Percentiles rank a stretch among this genome's conserved stretches.
Evolutionary conservation across 2,797 vertebrate genomes (phyloP).

Genomic region (Okamejei kenojei): DNA sequence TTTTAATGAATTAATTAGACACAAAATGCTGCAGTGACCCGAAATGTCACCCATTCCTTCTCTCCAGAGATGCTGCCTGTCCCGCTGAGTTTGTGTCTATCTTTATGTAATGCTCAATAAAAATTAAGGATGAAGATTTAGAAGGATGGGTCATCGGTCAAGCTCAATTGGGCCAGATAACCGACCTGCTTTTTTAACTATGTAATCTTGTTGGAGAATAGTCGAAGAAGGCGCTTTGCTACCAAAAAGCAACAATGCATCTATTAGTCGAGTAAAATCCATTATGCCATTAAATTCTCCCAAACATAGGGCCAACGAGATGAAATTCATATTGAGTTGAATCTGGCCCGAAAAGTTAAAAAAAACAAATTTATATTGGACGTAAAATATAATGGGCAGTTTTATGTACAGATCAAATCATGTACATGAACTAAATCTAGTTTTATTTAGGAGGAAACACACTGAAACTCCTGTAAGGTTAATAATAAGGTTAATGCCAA

Average conservation of each 20-base stretch:
- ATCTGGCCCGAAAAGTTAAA: not conserved
- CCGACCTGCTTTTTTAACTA: too few species aligned
- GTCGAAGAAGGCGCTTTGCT: not conserved
- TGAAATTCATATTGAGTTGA: not conserved
- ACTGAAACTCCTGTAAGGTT: not conserved
- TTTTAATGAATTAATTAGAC: too few species aligned
- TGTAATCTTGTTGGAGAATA: too few species aligned
- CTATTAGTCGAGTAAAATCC: not conserved
- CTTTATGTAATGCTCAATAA: too few species aligned
- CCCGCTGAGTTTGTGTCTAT: too few species aligned
- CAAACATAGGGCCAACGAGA: not conserved
- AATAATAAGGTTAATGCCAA: not conserved
- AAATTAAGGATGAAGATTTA: too few species aligned
- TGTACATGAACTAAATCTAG: not conserved
- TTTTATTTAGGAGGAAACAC: not conserved
- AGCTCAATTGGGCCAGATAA: too few species aligned
- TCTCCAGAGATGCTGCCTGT: too few species aligned
- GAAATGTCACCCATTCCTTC: too few species aligned
- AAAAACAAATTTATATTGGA: not conserved
- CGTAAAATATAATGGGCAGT: not conserved
- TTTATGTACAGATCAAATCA: constrained; percentile 5
- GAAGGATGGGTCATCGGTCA: too few species aligned
- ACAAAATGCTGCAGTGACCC: too few species aligned
- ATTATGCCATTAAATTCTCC: not conserved
- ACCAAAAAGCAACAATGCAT: not conserved